Evolutionary conservation across 2,888 invertebrate genomes (phyloP), one percentile per base, ranked within the genome.

Genomic region (Tribolium freemani): DNA sequence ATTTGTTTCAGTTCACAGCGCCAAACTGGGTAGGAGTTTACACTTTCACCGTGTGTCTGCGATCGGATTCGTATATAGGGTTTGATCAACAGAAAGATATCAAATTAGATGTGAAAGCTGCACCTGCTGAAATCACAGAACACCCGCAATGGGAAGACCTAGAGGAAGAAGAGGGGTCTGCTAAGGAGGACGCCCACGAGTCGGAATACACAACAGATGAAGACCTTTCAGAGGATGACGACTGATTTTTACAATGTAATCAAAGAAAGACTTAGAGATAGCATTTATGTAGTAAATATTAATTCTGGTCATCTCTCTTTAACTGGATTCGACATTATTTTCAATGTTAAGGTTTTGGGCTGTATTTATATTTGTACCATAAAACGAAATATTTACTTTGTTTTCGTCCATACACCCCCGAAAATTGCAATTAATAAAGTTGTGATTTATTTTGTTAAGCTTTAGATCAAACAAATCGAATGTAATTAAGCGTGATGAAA

Each of bases 91-190:
- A 94, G 81, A 94, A 95, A 83, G 97, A 97, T 86, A 93, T 99
- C 83, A 98, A 97, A 93, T 88, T 99, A 87, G 98, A 99, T 86
- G 99, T 99, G 74, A 96, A 98, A 87, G 96, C 97, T 87, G 98
- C 98, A 21, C 95, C 96, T 76, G 95, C 94, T 80, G 91, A 97
- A 82, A 95, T 96, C 75, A 93, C 92, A 1, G 82, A 95, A 83
- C 97, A 98, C 88, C 97, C 97, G n/a, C 98, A 98, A 88, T 98
- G 98, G 98, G 96, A 98, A 83, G 94, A 97, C 83, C 95, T 95
- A 77, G 96, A 97, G 83, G 97, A 98, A 84, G 93, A 94, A 71
- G 90, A 90, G 79, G 83, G 89, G 87, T 78, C 88, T 85, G 81
- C 88, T 83, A 83, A 91, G 79, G 89, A 90, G 57, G 90, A 91